phyloP scores from a whole-genome alignment of 2,113 vertebrate genomes.

The Ammodytes marinus region DNA sequence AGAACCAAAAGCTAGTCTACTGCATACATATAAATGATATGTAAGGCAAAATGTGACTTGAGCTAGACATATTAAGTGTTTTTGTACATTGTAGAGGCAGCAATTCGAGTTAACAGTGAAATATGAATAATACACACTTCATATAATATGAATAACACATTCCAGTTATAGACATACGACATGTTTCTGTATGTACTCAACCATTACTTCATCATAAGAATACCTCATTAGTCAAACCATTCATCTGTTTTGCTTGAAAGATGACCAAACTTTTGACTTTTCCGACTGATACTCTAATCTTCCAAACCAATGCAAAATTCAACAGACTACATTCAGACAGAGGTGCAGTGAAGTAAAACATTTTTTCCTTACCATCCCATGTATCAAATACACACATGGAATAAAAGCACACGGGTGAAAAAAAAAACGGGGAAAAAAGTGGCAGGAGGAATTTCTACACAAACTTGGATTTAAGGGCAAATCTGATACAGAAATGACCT shows the following conservation, averaged over 20 bases:
- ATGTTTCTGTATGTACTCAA: neutral
- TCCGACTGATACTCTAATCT: neutral
- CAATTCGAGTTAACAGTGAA: slow-evolving; percentile 6
- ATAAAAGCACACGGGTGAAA: slow-evolving; percentile 3
- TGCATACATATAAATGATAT: slow-evolving; percentile 9
- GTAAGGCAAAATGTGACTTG: slow-evolving; percentile 66
- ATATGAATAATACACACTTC: neutral
- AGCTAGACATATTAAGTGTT: slow-evolving; percentile 10
- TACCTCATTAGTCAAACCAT: neutral
- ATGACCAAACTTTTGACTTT: neutral
- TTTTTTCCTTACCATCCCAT: neutral
- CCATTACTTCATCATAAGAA: neutral
- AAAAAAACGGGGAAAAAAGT: neutral
- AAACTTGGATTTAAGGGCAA: neutral
- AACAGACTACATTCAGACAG: slow-evolving; percentile 13
- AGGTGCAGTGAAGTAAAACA: neutral
- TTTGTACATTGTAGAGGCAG: slow-evolving; percentile 17
- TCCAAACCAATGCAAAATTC: neutral
- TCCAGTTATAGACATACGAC: neutral
- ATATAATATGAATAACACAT: no score
- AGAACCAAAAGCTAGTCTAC: neutral
- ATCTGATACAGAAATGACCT: neutral
- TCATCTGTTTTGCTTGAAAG: neutral
- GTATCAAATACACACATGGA: neutral
- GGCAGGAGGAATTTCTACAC: neutral